Percentiles rank a stretch among this genome's conserved stretches.
Evolutionary conservation across 1,140 invertebrate species (phyloP).

Genomic region (Drosophila kurseongensis): DNA sequence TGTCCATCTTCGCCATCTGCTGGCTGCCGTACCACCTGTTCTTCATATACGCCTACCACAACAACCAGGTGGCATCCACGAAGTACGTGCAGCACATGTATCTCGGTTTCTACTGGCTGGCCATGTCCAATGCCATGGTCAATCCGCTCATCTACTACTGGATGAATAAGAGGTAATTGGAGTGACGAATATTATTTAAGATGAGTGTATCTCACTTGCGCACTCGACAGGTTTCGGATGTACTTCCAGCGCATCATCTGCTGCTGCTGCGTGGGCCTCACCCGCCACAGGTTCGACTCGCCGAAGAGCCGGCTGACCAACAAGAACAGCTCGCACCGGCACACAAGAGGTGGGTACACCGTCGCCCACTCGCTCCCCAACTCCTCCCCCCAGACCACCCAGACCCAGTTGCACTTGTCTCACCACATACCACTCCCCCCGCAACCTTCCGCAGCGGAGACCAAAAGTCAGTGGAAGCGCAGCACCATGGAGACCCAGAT

Average conservation of each 20-base stretch:
- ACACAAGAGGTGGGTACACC: constrained; percentile 65
- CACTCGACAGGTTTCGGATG: constrained; percentile 85
- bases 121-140: constrained; percentile 96
- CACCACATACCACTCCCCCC: constrained; percentile 19
- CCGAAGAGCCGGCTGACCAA: constrained; percentile 65
- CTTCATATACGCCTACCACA: constrained; percentile 93
- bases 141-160: constrained; percentile 97
- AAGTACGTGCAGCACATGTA: constrained; percentile 92
- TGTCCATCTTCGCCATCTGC: constrained; percentile 93
- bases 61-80: constrained; percentile 89
- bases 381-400: constrained; percentile 27
- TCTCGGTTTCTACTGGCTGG: constrained; percentile 95
- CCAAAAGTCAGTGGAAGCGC: constrained; percentile 79
- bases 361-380: constrained; percentile 29
- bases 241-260: constrained; percentile 86
- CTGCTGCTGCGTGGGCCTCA: constrained; percentile 79
- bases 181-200: no score
- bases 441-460: constrained; percentile 56
- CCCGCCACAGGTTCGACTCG: constrained; percentile 60
- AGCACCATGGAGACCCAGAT: constrained; percentile 84
- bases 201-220: no score
- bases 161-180: constrained; percentile 91
- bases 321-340: constrained; percentile 71
- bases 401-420: constrained; percentile 11
- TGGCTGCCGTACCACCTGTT: constrained; percentile 96